Percentiles rank a stretch among this genome's conserved stretches.
phyloP scores from a whole-genome alignment of 2,888 invertebrate species.

The Lamellibrachia columna region DNA sequence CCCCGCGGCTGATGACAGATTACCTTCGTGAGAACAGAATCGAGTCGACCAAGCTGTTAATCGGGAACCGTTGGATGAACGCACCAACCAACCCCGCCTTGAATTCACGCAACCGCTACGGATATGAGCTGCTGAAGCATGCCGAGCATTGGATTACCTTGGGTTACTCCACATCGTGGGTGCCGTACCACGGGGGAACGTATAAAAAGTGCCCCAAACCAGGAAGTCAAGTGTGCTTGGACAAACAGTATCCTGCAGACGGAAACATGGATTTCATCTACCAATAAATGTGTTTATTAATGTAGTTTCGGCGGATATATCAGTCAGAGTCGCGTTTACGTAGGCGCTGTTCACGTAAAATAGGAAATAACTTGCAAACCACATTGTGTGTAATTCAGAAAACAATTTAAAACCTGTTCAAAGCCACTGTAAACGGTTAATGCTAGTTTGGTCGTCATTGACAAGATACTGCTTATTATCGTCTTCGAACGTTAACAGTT shows the following conservation, averaged over 20 bases:
- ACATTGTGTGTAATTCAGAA: too few relatives aligned
- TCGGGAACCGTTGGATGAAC: constrained; percentile 9
- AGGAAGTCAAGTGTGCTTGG: background rate
- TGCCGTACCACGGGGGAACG: background rate
- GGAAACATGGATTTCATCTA: background rate
- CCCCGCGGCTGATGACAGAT: background rate
- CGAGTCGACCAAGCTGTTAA: background rate
- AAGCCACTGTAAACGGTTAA: too few relatives aligned
- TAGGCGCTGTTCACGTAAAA: too few relatives aligned
- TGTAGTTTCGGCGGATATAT: too few relatives aligned
- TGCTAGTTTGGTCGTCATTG: too few relatives aligned
- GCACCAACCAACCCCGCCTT: background rate
- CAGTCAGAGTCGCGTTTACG: too few relatives aligned
- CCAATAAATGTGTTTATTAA: background rate
- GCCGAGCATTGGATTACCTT: background rate
- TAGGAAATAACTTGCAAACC: too few relatives aligned
- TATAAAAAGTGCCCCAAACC: background rate
- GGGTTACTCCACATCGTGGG: background rate
- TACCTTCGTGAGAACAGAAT: background rate
- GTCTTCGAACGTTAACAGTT: too few relatives aligned
- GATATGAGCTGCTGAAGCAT: background rate
- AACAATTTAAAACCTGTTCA: too few relatives aligned
- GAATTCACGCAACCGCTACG: background rate
- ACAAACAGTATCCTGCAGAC: background rate
- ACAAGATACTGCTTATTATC: too few relatives aligned